Evolutionary conservation across 2,888 invertebrate genomes (phyloP), one percentile per base, ranked within the genome.

Genomic region (Protonemura montana): DNA sequence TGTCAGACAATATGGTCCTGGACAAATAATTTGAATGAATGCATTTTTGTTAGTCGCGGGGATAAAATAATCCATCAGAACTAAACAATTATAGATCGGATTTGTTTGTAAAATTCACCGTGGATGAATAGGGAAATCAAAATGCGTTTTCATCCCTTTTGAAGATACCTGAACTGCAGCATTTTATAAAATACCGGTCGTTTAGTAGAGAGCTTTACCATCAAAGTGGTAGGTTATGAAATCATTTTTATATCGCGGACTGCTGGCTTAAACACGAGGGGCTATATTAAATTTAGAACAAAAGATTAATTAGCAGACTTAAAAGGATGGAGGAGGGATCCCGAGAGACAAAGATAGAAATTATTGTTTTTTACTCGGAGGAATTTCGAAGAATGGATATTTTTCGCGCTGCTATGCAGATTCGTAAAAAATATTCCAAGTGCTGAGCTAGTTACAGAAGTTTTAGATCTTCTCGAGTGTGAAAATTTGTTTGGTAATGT

Each of bases 401-500:
- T 81, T 30, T 81, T 29, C 81, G n/a, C n/a, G 30, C 30, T 81
- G 28, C 30, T 81, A 81, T 78, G 26, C 78, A 78, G 78, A 78
- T 78, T 78, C 21, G 59, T 59, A 78, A 78, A 78, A 81, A 81
- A 81, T 7, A 81, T 81, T 81, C 28, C 81, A 81, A 81, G 81
- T 28, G 81, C 59, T n/a, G 84, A 84, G 76, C 28, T 76, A 27
- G 26, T 76, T 76, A 26, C 76, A 84, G 26, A 84, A 84, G 26
- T 76, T 84, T 29, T 84, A 76, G 84, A 59, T 76, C 84, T 84
- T 29, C 59, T 84, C 76, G n/a, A 84, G 76, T 84, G 84, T 76
- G 84, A 84, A 84, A 59, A 84, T 59, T 84, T 82, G 82, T 82
- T 82, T 76, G 76, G 84, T 59, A 84, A 29, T 59, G 84, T 76